These are phyloP conservation scores for Molorchus minor DNA, from an alignment of 2,888 invertebrate genomes.

Conservation along the genomic window DNA sequence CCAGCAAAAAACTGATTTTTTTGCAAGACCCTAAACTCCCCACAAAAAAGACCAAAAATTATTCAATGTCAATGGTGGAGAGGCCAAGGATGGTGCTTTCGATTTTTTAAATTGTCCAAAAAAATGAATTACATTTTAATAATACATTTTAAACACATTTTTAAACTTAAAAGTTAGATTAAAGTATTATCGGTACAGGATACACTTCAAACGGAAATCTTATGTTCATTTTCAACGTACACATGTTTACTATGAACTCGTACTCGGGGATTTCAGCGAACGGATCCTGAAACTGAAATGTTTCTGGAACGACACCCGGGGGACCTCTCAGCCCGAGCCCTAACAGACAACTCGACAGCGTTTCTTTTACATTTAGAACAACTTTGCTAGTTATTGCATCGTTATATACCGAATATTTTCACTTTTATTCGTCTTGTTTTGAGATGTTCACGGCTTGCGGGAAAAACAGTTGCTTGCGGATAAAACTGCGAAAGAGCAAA, in stretches of 20 bases:
- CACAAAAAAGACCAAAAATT: too few relatives aligned
- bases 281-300: slow-evolving; percentile 33
- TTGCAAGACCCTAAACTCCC: too few relatives aligned
- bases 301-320: slow-evolving; percentile 49
- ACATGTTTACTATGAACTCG: slow-evolving; percentile 38
- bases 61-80: too few relatives aligned
- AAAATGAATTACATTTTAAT: too few relatives aligned
- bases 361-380: slow-evolving; percentile 53
- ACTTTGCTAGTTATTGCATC: slow-evolving; percentile 44
- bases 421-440: slow-evolving; percentile 30
- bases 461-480: not conserved
- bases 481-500: not conserved
- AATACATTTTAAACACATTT: too few relatives aligned
- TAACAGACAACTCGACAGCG: slow-evolving; percentile 53
- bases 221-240: slow-evolving; percentile 18
- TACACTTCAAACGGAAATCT: slow-evolving; percentile 15
- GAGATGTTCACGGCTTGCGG: not conserved
- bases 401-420: slow-evolving; percentile 37
- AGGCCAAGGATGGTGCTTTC: too few relatives aligned
- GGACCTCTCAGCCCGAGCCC: slow-evolving; percentile 54
- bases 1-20: too few relatives aligned
- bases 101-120: too few relatives aligned
- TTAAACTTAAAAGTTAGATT: too few relatives aligned
- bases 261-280: slow-evolving; percentile 36
- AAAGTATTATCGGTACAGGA: too few relatives aligned